Evolutionary conservation across 2,797 vertebrate species (phyloP).

Genomic region (Zalophus californianus): DNA sequence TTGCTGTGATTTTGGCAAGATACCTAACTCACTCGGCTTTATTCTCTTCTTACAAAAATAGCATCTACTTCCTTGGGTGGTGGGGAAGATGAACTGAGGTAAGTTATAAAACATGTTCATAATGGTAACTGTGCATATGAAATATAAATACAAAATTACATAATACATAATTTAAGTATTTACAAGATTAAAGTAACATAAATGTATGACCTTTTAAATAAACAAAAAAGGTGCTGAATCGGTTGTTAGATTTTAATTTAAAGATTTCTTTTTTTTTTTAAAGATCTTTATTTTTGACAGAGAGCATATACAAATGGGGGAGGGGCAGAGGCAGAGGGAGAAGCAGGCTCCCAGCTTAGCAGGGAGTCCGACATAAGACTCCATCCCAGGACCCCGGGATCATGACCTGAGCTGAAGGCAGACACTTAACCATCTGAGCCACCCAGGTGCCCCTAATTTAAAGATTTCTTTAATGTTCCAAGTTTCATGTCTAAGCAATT

Average conservation of each 20-base stretch:
- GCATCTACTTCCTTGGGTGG: not conserved
- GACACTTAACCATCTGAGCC: no score
- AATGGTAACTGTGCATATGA: not conserved
- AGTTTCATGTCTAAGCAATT: not conserved
- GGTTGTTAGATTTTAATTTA: conserved; percentile 32
- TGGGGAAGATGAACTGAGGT: not conserved
- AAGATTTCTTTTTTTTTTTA: not conserved
- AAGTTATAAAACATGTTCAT: not conserved
- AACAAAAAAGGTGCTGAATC: not conserved
- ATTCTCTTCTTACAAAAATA: not conserved
- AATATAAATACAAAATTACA: not conserved
- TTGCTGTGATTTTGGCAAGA: not conserved
- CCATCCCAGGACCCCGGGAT: no score
- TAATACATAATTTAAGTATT: not conserved
- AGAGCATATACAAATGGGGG: no score
- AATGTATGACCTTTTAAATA: not conserved
- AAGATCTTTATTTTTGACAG: no score
- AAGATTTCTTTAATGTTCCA: not conserved
- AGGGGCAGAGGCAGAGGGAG: no score
- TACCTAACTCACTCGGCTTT: not conserved
- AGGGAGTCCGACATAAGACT: no score
- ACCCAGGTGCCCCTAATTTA: not conserved
- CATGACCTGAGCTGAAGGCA: no score
- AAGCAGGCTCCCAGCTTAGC: no score
- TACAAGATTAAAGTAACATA: not conserved